phyloP scores from a whole-genome alignment of 2,888 invertebrate species.

The Hyposoter dolosus region DNA sequence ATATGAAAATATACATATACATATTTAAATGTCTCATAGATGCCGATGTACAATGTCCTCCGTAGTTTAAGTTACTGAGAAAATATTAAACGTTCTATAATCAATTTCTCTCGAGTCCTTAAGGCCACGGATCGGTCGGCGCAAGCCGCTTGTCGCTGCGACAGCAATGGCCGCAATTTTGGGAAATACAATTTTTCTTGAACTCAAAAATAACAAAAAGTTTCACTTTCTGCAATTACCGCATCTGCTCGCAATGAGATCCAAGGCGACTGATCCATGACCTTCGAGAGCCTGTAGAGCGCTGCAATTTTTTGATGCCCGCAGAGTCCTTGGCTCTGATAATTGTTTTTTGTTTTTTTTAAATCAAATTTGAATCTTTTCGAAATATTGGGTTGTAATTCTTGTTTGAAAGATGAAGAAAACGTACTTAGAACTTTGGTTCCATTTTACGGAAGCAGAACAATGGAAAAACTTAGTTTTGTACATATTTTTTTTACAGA shows the following conservation, averaged over 20 bases:
- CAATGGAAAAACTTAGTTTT: background rate
- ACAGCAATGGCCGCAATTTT: no score
- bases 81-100: conserved; percentile 11
- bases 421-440: background rate
- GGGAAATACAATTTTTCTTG: no score
- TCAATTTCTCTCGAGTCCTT: background rate
- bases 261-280: no score
- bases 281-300: background rate
- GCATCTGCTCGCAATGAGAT: no score
- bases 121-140: background rate
- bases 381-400: background rate
- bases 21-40: conserved; percentile 18
- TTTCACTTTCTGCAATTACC: no score
- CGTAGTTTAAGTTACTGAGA: conserved; percentile 4
- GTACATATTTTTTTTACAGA: background rate
- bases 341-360: background rate
- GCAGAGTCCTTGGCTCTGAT: background rate
- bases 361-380: background rate
- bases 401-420: background rate
- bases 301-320: background rate
- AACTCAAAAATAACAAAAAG: no score
- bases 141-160: no score
- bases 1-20: conserved; percentile 24
- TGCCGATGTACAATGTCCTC: conserved; percentile 4
- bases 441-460: background rate